Evolutionary conservation across 2,797 vertebrate species (phyloP), one percentile per base, ranked within the genome.

Genomic region (Mareca penelope): DNA sequence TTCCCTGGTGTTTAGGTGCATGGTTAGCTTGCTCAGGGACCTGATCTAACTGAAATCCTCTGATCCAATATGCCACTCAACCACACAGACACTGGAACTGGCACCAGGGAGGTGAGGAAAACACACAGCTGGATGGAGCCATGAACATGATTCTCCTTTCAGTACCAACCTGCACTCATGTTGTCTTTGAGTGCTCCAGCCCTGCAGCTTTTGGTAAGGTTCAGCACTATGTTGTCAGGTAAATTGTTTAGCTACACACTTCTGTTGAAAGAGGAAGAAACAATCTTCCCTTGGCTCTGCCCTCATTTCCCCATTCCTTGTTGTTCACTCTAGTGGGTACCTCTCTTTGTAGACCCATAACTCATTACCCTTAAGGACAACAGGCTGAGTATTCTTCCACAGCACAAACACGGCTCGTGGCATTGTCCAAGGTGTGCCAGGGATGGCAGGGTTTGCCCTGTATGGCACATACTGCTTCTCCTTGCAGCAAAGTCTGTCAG

Each of bases 321-420:
- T 37, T 44, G 42, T 44, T 76, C 29, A 23, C 31, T 22, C 22
- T 46, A 72, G 23, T 23, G 60, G 12, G 44, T 64, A 5, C 46
- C 42, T 70, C 39, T 65, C 55, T 73, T 6, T 67, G 69, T 12
- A 80, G 69, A 75, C n/a, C 56, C 65, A 48, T 57, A 50, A 14
- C 28, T 80, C 26, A 6, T 29, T 46, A 17, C 39, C 44, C 64
- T 3, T 0, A 24, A 40, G 63, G 39, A 76, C 29, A 64, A 5
- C 18, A 81, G 44, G 8, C 35, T 85, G 40, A 11, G 4, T 88
- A 76, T 85, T 72, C 59, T 82, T 76, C 72, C 85, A 4, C 33
- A 65, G 56, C 64, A 73, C 44, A 35, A 39, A 60, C 0, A 0
- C 65, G 60, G 23, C 79, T 76, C 0, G 0, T 0, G 4, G 40